Evolutionary conservation across 2,797 vertebrate species (phyloP).

Genomic region (Eurystomus glaucurus): DNA sequence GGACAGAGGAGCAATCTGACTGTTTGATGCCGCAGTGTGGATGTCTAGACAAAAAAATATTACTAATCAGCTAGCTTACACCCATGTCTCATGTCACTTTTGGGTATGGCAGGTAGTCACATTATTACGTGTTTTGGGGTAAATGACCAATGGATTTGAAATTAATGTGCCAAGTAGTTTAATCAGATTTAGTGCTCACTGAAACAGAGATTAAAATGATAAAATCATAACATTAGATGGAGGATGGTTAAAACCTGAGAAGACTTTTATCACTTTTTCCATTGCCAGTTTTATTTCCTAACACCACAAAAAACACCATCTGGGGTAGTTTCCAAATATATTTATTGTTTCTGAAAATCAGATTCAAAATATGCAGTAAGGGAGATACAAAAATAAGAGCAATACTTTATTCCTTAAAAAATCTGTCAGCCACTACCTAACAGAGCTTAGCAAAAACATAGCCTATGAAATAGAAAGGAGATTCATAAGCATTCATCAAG

Average conservation of each 20-base stretch:
- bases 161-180: neutral
- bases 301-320: neutral
- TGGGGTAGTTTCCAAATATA: neutral
- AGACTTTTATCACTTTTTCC: neutral
- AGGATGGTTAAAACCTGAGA: neutral
- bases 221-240: neutral
- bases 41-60: neutral
- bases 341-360: slow-evolving; percentile 29
- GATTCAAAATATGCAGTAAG: neutral
- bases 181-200: neutral
- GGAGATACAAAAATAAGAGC: neutral
- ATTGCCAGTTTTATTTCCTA: slow-evolving; percentile 4
- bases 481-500: neutral
- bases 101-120: neutral
- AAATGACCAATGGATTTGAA: neutral
- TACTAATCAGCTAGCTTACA: neutral
- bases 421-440: neutral
- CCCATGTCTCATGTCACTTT: neutral
- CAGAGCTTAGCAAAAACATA: neutral
- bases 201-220: neutral
- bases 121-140: neutral
- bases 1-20: neutral
- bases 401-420: neutral
- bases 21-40: neutral
- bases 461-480: fast-evolving